Conservation (phyloP, 2,888 invertebrate genomes). For the Aphodius granarius region DNA sequence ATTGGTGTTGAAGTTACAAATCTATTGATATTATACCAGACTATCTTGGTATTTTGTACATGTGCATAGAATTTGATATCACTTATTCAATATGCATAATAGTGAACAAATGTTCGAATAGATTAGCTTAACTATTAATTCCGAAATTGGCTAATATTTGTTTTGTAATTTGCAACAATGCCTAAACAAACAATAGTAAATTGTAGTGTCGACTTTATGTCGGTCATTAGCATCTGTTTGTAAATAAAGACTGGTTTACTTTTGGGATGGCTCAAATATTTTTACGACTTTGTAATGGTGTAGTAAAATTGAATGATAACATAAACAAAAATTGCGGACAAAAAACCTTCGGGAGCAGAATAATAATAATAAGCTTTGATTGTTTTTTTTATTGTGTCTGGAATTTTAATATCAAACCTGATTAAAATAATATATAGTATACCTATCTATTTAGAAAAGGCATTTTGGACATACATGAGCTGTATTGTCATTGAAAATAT, state of each 20-base stretch:
- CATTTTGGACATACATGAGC: too few relatives aligned
- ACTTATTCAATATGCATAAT: too few relatives aligned
- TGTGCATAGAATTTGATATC: background rate
- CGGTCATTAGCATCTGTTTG: background rate
- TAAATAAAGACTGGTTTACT: background rate
- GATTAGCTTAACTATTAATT: too few relatives aligned
- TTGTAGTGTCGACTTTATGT: background rate
- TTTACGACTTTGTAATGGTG: background rate
- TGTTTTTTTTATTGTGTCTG: background rate
- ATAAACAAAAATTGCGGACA: background rate
- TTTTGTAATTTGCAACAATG: background rate
- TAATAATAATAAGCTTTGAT: background rate
- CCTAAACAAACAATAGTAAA: background rate
- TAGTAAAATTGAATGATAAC: background rate
- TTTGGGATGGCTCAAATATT: background rate
- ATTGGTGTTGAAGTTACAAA: background rate
- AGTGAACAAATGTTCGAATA: background rate
- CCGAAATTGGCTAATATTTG: background rate
- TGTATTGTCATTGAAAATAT: background rate
- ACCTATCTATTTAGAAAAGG: too few relatives aligned
- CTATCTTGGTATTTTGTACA: background rate
- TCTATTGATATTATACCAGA: background rate
- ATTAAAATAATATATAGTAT: too few relatives aligned
- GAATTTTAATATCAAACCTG: background rate
- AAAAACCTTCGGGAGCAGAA: background rate